A percentile compares a stretch with the other conserved stretches of the same genome.
Conservation (phyloP, 2,797 vertebrate genomes). For the Corythornis leucogaster region DNA sequence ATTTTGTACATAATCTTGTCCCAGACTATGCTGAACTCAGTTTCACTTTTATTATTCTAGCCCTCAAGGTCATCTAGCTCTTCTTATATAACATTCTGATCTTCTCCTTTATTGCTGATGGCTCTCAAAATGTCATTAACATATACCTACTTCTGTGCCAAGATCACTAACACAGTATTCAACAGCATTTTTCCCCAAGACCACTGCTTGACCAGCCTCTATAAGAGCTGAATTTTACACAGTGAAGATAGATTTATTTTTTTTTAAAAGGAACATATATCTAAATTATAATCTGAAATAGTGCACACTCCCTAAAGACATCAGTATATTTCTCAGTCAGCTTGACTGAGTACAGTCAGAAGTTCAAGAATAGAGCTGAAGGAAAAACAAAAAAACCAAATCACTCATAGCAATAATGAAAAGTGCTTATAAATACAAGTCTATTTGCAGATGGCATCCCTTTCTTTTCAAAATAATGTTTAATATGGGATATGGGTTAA, state of each 20-base stretch:
- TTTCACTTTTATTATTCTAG: background rate
- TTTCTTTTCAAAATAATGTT: background rate
- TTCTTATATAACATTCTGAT: background rate
- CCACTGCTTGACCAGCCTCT: background rate
- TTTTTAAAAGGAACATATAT: background rate
- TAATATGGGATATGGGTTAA: background rate
- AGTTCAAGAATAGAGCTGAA: background rate
- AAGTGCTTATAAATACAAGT: background rate
- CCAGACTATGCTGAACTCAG: background rate
- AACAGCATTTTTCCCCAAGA: background rate
- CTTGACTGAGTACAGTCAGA: background rate
- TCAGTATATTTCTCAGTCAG: background rate
- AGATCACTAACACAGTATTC: background rate
- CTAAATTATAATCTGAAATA: conserved; percentile 9
- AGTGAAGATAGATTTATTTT: background rate
- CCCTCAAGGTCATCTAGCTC: background rate
- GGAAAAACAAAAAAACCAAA: background rate
- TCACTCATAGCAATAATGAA: background rate
- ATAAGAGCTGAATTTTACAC: background rate
- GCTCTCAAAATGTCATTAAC: background rate
- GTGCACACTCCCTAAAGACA: background rate
- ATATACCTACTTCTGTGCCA: background rate
- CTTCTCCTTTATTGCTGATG: background rate
- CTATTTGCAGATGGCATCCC: background rate
- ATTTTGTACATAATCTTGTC: background rate